phyloP scores from a whole-genome alignment of 2,888 invertebrate species.

The Miltochrista miniata region DNA sequence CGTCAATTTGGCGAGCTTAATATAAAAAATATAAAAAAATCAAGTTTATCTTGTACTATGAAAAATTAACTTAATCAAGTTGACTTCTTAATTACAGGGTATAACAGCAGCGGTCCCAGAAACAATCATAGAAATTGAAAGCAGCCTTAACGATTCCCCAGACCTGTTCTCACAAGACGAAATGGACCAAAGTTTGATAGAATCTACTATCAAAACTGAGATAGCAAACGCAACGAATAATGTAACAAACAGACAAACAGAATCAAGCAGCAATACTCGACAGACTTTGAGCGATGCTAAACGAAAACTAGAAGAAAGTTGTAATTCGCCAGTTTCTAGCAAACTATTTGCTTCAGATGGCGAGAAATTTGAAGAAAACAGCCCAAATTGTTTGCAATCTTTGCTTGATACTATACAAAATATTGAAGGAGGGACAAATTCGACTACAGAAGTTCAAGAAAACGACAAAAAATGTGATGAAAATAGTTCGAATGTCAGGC shows the following conservation, averaged over 20 bases:
- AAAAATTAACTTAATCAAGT: too few relatives aligned
- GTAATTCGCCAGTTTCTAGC: constrained; percentile 45
- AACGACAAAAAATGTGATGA: background rate
- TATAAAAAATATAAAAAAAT: too few relatives aligned
- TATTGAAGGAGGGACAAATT: background rate
- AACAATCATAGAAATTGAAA: constrained; percentile 14
- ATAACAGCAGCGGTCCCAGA: constrained; percentile 26
- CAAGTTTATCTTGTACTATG: too few relatives aligned
- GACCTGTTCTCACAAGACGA: constrained; percentile 64
- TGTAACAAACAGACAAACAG: background rate
- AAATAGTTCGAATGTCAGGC: background rate
- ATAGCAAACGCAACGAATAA: constrained; percentile 39
- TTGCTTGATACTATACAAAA: constrained; percentile 2
- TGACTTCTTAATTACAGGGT: constrained; percentile 43
- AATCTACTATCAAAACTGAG: constrained; percentile 54
- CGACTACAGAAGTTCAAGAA: background rate
- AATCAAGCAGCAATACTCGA: background rate
- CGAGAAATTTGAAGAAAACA: background rate
- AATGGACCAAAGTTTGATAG: constrained; percentile 35
- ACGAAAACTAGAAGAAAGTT: background rate
- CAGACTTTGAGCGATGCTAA: background rate
- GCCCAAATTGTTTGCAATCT: background rate
- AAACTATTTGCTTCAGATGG: constrained; percentile 28
- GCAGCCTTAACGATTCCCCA: constrained; percentile 45
- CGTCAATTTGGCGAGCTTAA: too few relatives aligned